Evolutionary conservation across 2,888 invertebrate genomes (phyloP).

Genomic region (Rhopalosiphum nymphaeae): DNA sequence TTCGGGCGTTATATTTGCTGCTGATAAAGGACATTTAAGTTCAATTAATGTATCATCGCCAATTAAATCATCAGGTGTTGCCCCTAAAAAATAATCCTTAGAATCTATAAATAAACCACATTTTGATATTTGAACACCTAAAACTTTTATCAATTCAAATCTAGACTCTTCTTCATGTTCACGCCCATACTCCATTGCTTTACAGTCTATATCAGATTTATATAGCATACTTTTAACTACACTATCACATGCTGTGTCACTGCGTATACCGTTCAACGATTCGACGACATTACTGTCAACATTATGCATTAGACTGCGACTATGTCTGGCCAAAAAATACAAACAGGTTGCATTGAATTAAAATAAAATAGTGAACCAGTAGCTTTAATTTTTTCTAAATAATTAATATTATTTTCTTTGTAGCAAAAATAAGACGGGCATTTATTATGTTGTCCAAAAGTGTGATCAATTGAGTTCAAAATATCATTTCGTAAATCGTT

Average conservation of each 20-base stretch:
- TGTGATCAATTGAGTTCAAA: neutral
- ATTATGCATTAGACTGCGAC: neutral
- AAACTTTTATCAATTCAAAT: constrained; percentile 14
- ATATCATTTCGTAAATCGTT: constrained; percentile 21
- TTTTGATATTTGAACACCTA: neutral
- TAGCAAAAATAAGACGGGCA: neutral
- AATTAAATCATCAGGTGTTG: neutral
- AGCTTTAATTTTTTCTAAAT: constrained; percentile 6
- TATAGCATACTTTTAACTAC: neutral
- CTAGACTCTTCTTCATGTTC: constrained; percentile 13
- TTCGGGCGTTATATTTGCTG: constrained; percentile 11
- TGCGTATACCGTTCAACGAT: neutral
- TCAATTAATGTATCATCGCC: neutral
- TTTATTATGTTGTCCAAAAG: constrained; percentile 20
- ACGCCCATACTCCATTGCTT: constrained; percentile 31
- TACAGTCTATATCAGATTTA: neutral
- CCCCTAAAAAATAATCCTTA: constrained; percentile 6
- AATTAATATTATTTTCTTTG: neutral
- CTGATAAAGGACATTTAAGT: neutral
- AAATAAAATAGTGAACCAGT: neutral
- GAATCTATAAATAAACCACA: constrained; percentile 19
- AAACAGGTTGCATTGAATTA: neutral
- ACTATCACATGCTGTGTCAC: neutral
- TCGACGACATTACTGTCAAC: constrained; percentile 8
- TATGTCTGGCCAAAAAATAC: constrained; percentile 3